Conservation (phyloP, 2,113 vertebrate species). For the Ctenodactylus gundi region DNA sequence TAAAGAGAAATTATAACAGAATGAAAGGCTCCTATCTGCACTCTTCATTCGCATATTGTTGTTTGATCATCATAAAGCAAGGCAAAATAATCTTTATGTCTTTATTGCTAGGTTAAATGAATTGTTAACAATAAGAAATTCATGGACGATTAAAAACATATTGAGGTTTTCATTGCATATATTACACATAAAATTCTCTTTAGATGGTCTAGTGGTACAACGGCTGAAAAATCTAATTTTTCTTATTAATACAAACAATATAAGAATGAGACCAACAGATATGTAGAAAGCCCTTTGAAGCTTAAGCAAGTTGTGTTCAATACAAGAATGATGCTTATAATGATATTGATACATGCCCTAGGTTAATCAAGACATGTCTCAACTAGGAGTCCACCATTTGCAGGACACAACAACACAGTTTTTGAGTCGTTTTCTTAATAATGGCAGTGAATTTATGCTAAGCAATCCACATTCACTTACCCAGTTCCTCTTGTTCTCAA, state of each 20-base stretch:
- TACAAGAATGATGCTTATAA: constrained; percentile 9
- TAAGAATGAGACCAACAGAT: constrained; percentile 18
- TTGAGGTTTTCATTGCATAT: neutral
- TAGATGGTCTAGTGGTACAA: constrained; percentile 58
- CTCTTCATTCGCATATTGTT: neutral
- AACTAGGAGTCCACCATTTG: neutral
- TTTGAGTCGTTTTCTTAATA: constrained; percentile 22
- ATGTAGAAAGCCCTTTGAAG: constrained; percentile 42
- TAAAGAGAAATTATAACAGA: constrained; percentile 21
- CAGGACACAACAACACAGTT: neutral
- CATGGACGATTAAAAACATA: neutral
- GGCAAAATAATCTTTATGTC: constrained; percentile 17
- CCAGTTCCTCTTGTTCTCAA: neutral
- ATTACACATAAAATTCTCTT: constrained; percentile 34
- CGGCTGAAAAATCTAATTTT: constrained; percentile 36
- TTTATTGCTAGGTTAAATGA: neutral
- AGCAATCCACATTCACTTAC: neutral
- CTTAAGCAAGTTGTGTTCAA: neutral
- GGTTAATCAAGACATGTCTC: neutral
- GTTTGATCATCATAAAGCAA: neutral
- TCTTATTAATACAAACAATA: neutral
- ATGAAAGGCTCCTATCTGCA: neutral
- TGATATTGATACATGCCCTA: neutral
- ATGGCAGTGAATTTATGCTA: neutral
- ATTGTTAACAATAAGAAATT: neutral